These are phyloP conservation scores for Macaria notata DNA, from an alignment of 2,888 invertebrate genomes.

Conservation along the genomic window DNA sequence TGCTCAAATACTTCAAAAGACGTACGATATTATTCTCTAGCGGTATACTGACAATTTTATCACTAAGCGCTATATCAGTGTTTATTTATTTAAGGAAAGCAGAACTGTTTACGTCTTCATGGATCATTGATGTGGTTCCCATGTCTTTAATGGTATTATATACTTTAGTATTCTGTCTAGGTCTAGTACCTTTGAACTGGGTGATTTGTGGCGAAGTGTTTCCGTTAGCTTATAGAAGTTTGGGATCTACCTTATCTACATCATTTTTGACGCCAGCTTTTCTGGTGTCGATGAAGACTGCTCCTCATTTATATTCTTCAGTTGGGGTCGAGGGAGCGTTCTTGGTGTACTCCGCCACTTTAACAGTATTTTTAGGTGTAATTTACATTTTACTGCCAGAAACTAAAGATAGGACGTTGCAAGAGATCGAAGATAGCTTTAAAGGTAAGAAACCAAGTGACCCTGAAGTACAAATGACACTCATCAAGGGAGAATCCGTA, in stretches of 20 bases:
- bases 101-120: slow-evolving; percentile 51
- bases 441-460: slow-evolving; percentile 60
- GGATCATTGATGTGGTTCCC: slow-evolving; percentile 61
- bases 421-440: slow-evolving; percentile 74
- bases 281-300: slow-evolving; percentile 76
- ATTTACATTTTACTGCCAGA: slow-evolving; percentile 69
- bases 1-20: slow-evolving; percentile 65
- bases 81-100: slow-evolving; percentile 68
- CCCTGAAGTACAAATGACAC: slow-evolving; percentile 62
- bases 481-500: slow-evolving; percentile 40
- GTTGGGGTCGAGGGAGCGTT: slow-evolving; percentile 74
- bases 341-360: slow-evolving; percentile 64
- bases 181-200: slow-evolving; percentile 72
- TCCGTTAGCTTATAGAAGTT: slow-evolving; percentile 71
- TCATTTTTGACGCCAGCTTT: slow-evolving; percentile 73
- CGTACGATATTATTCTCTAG: slow-evolving; percentile 69
- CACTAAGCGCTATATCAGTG: slow-evolving; percentile 59
- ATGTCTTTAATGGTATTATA: slow-evolving; percentile 69
- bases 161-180: slow-evolving; percentile 70
- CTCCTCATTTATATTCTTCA: slow-evolving; percentile 69
- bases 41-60: slow-evolving; percentile 66
- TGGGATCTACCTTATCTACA: slow-evolving; percentile 72
- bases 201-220: slow-evolving; percentile 77
- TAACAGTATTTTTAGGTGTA: slow-evolving; percentile 60
- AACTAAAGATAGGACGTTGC: slow-evolving; percentile 72